Evolutionary conservation across 2,797 vertebrate genomes (phyloP), one percentile per base, ranked within the genome.

Genomic region (Gastrophryne carolinensis): DNA sequence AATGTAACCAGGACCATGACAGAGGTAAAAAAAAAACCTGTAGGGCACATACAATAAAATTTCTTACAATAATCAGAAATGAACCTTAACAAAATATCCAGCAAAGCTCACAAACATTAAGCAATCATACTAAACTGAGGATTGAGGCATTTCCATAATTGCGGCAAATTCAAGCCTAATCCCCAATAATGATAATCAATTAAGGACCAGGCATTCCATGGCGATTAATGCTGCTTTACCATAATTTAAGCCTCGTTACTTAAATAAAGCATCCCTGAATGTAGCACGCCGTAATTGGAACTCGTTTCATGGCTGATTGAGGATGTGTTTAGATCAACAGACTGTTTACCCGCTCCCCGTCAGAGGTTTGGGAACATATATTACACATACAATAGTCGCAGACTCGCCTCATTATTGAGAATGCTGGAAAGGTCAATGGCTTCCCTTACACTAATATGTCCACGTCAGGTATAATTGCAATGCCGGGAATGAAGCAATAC

Each of bases 281-380:
- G 35, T 57, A 44, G 37, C 39, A 47, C 35, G 49, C 19, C 2
- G 50, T 71, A 71, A 77, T 76, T 77, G 58, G 44, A 77, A 65
- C 52, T 62, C 58, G 47, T 77, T 77, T 77, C 74, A 77, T 32
- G 67, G 66, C 35, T 71, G 74, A 62, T 64, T 77, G 67, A 35
- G 53, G 56, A 19, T 8, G 62, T 50, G 35, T 71, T 70, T 39
- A 71, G 35, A 69, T 62, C 41, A 76, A 69, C 73, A 63, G 23
- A 70, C 30, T 54, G 57, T 69, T 70, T 41, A 24, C 50, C 56
- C 34, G 21, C 67, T 71, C 61, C n/a, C 60, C 41, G 58, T 56
- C 44, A 35, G 34, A 70, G 66, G 27, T 57, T 63, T 44, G 54
- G 62, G 49, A 17, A 76, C 35, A 54, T 62, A 69, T 44, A 71